Evolutionary conservation across 1,140 invertebrate species (phyloP), one percentile per base, ranked within the genome.

Genomic region (Vanessa tameamea): DNA sequence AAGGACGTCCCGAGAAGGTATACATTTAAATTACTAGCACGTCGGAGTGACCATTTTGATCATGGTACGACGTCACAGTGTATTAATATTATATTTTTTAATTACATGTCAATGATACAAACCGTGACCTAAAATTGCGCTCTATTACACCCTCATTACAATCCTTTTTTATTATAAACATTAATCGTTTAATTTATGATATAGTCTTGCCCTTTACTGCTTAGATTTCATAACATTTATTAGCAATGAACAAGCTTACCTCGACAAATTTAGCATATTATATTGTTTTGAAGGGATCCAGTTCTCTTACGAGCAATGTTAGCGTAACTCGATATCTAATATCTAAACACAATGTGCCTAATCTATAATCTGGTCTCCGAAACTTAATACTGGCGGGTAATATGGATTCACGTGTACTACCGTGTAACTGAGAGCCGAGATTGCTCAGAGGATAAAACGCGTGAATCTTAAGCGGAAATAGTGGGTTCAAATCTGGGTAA

Each of bases 291-390:
- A 59, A 26, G 14, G 64, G 43, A 65, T 48, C 64, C 47, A 16
- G 47, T 23, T 16, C n/a, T 53, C 7, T 43, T 43, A 43, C 9
- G 6, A 63, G 37, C 47, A 61, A 23, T 61, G 59, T 73, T 48
- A 55, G 55, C 47, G 72, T 53, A 73, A 73, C 43, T 68, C 43
- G 57, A 73, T 57, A 73, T 55, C 31, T 37, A 20, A 31, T 3
- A 48, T 16, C 57, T 47, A 53, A 69, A 63, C 43, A 57, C 47
- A 37, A 66, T 73, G 72, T 73, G 65, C 55, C 66, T 73, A 73
- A 73, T 73, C 65, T 73, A 73, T 68, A 68, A 68, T 68, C 72
- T 72, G 47, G 20, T 73, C 51, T 16, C n/a, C n/a, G 72, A 64
- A 73, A 68, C 53, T 73, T 64, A 72, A 72, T 72, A 72, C 43